A percentile compares a stretch with the other conserved stretches of the same genome.
phyloP scores from a whole-genome alignment of 2,888 invertebrate species.

The Synanthedon vespiformis region DNA sequence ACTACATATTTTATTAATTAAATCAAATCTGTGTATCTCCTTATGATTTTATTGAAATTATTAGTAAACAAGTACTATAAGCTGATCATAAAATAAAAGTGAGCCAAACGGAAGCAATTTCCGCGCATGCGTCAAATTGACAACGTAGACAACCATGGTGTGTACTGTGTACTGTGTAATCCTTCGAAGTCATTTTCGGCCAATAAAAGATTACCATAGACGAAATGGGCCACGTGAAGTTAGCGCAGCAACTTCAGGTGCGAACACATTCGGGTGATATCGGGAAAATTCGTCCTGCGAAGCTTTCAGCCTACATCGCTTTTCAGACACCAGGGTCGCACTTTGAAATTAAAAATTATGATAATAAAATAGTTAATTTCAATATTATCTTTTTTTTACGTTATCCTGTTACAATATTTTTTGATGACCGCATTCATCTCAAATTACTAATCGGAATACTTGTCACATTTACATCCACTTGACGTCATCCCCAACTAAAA shows the following conservation, averaged over 20 bases:
- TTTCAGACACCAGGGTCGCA: slow-evolving; percentile 17
- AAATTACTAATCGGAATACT: no score
- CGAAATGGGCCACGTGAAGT: slow-evolving; percentile 8
- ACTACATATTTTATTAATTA: no score
- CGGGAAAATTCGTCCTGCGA: slow-evolving; percentile 28
- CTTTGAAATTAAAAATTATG: slow-evolving; percentile 4
- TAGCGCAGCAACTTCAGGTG: slow-evolving; percentile 30
- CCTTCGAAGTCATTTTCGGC: slow-evolving; percentile 17
- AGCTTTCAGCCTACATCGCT: slow-evolving; percentile 19
- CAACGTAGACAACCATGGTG: slow-evolving; percentile 22
- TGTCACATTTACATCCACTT: no score
- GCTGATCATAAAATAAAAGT: no score
- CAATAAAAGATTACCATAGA: slow-evolving; percentile 10
- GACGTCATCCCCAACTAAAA: no score
- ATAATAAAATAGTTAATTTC: no score
- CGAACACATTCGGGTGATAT: slow-evolving; percentile 20
- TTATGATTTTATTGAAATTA: background rate
- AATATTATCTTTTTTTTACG: no score
- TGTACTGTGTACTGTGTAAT: no score
- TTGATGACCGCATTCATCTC: no score
- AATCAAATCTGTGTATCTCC: no score
- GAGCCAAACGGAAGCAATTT: slow-evolving; percentile 3
- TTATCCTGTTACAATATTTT: no score
- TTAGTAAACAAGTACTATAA: background rate
- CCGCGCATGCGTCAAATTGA: slow-evolving; percentile 32